Conservation (phyloP, 2,888 invertebrate genomes). For the Eupithecia abbreviata region DNA sequence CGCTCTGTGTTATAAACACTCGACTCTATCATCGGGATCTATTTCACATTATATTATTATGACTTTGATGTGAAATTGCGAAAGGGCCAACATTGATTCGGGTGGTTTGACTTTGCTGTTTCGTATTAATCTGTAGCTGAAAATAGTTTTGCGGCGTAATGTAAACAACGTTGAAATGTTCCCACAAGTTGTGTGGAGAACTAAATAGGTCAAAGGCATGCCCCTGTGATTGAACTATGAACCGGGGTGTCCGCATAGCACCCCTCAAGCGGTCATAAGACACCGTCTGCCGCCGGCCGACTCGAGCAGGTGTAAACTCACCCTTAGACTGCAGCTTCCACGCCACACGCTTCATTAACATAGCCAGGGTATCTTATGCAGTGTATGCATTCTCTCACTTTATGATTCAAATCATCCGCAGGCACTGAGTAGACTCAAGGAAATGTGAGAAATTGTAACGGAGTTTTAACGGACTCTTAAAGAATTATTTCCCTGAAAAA, state of each 20-base stretch:
- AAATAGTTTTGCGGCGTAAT: slow-evolving; percentile 7
- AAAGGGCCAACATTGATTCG: slow-evolving; percentile 33
- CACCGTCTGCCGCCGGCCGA: slow-evolving; percentile 40
- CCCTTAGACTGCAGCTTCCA: slow-evolving; percentile 63
- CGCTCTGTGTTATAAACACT: slow-evolving; percentile 46
- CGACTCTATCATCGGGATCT: slow-evolving; percentile 30
- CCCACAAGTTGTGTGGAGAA: slow-evolving; percentile 23
- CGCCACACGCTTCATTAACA: slow-evolving; percentile 70
- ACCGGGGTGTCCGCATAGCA: slow-evolving; percentile 52
- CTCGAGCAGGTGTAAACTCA: slow-evolving; percentile 65
- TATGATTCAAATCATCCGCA: slow-evolving; percentile 80
- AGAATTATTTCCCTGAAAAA: slow-evolving; percentile 6
- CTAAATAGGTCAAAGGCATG: slow-evolving; percentile 47
- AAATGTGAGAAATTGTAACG: slow-evolving; percentile 82
- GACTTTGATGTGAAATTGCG: slow-evolving; percentile 27
- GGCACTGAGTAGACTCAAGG: slow-evolving; percentile 62
- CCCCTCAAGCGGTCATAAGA: slow-evolving; percentile 41
- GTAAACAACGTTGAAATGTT: slow-evolving; percentile 12
- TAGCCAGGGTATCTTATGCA: slow-evolving; percentile 76
- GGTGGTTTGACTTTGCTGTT: slow-evolving; percentile 12
- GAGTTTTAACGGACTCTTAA: slow-evolving; percentile 55
- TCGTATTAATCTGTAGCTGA: not conserved
- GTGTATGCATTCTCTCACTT: slow-evolving; percentile 79
- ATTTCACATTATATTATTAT: slow-evolving; percentile 33
- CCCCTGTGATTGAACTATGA: slow-evolving; percentile 57